phyloP scores from a whole-genome alignment of 2,797 vertebrate species.

The Lerista edwardsae region DNA sequence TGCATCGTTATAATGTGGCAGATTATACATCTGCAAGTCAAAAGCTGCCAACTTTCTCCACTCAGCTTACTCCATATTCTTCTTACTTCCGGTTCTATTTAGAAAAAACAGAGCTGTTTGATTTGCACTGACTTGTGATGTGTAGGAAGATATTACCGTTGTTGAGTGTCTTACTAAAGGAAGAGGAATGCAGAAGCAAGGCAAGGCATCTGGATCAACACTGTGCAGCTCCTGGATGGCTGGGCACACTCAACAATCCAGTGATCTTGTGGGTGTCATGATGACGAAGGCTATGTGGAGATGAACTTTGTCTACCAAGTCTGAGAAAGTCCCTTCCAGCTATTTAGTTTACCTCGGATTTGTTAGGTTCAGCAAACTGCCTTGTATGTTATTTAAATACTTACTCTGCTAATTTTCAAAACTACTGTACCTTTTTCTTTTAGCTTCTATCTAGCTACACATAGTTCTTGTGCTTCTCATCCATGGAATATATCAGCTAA shows the following conservation, averaged over 20 bases:
- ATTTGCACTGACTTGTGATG: no score
- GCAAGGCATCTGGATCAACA: background rate
- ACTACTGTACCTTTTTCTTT: background rate
- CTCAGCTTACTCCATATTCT: no score
- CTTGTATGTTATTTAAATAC: background rate
- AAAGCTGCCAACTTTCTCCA: no score
- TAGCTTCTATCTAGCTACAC: conserved; percentile 10
- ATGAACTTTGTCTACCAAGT: background rate
- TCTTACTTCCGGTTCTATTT: no score
- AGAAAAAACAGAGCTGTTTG: no score
- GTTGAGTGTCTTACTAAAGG: no score
- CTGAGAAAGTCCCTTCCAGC: background rate
- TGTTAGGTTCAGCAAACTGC: background rate
- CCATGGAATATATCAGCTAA: conserved; percentile 39
- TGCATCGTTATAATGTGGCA: no score
- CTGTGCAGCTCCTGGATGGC: background rate
- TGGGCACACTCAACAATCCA: background rate
- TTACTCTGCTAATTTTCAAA: background rate
- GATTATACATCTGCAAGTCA: no score
- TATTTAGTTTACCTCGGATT: background rate
- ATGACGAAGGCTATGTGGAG: background rate
- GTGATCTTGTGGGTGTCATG: background rate
- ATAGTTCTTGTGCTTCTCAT: background rate
- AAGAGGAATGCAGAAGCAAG: background rate
- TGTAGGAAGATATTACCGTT: background rate